Evolutionary conservation across 2,113 vertebrate genomes (phyloP), one percentile per base, ranked within the genome.

Genomic region (Plecotus auritus): DNA sequence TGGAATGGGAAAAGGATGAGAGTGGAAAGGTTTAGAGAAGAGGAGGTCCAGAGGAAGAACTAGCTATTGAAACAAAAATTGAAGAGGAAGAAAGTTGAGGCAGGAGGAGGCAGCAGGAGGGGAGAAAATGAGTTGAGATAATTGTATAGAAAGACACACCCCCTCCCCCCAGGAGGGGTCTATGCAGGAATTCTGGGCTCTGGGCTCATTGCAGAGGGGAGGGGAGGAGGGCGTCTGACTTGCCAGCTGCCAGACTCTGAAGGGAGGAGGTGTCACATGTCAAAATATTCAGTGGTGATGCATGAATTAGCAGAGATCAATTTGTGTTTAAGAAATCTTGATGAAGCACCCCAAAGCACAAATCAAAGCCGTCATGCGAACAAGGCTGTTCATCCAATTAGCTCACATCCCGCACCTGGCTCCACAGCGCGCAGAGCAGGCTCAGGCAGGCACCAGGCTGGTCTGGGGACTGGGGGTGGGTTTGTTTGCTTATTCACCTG

Each of bases 231-330:
- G 13, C 0, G 9, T 32, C n/a, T 35, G 69, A 49, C 74, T 72
- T 83, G 42, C 84, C 90, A 95, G 54, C 26, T 56, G 23, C 20
- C 28, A 1, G 10, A 82, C 69, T 73, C 88, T 10, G 0, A 76
- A 83, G 92, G 42, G 83, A 93, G 90, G 94, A 91, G 90, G 73
- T 95, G 85, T 80, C 3, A 0, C 9, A 1, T 76, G 93, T 96
- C 95, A 94, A 97, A 95, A 94, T 96, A 96, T 94, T 95, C 95
- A 74, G 89, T 9, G 54, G 84, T 92, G 96, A 95, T 0, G 26
- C 95, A 88, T 90, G 90, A 94, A 96, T 95, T 96, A 96, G 56
- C 93, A 95, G 73, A 78, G 88, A 97, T 97, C 89, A 95, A 80
- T 92, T 83, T 90, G 91, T 61, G 67, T 94, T 93, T 87, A 84